A percentile compares a stretch with the other conserved stretches of the same genome.
Evolutionary conservation across 2,888 invertebrate genomes (phyloP).

Genomic region (Cheilosia pagana): DNA sequence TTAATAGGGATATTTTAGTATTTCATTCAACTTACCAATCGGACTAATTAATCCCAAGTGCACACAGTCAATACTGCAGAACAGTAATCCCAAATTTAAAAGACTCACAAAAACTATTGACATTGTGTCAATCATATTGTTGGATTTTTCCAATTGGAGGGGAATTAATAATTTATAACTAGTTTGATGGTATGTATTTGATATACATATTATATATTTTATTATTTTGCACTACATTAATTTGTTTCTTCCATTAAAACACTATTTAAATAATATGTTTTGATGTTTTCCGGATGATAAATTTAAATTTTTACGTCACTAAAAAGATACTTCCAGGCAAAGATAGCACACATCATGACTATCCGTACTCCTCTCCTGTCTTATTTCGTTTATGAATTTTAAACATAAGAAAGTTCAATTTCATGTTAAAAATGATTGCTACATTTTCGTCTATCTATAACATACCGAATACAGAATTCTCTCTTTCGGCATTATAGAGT

Average conservation of each 20-base stretch:
- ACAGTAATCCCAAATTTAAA: slow-evolving; percentile 48
- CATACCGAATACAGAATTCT: slow-evolving; percentile 43
- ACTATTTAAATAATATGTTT: slow-evolving; percentile 49
- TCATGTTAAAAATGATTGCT: slow-evolving; percentile 22
- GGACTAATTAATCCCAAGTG: slow-evolving; percentile 75
- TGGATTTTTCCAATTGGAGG: slow-evolving; percentile 32
- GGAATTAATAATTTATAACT: slow-evolving; percentile 33
- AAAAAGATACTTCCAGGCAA: slow-evolving; percentile 31
- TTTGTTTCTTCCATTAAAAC: slow-evolving; percentile 21
- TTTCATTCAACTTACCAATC: slow-evolving; percentile 70
- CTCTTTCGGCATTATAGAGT: slow-evolving; percentile 19
- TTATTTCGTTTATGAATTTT: slow-evolving; percentile 16
- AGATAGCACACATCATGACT: slow-evolving; percentile 43
- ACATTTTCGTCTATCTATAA: not conserved
- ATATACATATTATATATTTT: slow-evolving; percentile 18
- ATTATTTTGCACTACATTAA: slow-evolving; percentile 47
- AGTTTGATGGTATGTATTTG: slow-evolving; percentile 34
- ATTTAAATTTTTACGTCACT: slow-evolving; percentile 25
- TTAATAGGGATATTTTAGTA: not conserved
- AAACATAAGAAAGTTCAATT: slow-evolving; percentile 12
- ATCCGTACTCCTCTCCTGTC: slow-evolving; percentile 4
- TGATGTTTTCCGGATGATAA: slow-evolving; percentile 26
- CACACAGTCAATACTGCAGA: slow-evolving; percentile 59
- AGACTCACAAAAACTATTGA: slow-evolving; percentile 37
- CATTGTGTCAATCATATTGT: slow-evolving; percentile 46